Percentiles rank a stretch among this genome's conserved stretches.
phyloP scores from a whole-genome alignment of 2,888 invertebrate genomes.

The Dichetophora obliterata region DNA sequence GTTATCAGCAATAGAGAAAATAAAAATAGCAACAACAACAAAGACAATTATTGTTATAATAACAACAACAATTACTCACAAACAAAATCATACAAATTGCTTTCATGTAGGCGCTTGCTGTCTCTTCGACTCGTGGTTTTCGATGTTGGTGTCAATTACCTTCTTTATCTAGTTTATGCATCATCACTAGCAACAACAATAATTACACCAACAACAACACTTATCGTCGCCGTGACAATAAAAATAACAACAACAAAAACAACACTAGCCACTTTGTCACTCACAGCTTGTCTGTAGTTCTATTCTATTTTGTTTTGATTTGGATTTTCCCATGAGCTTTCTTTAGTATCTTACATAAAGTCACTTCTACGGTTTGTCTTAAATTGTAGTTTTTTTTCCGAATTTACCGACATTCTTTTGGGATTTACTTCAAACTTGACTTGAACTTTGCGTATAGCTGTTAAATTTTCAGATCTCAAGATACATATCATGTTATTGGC shows the following conservation, averaged over 20 bases:
- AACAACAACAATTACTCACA: neutral
- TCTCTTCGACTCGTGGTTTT: neutral
- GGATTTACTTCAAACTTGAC: too few species aligned
- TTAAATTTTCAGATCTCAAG: too few species aligned
- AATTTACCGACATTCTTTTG: too few species aligned
- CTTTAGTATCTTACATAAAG: neutral
- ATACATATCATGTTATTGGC: too few species aligned
- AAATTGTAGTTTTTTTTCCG: too few species aligned
- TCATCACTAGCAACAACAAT: conserved; percentile 6
- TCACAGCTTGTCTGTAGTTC: neutral
- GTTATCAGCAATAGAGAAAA: neutral
- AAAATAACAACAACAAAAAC: neutral
- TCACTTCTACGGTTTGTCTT: neutral
- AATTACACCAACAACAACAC: neutral
- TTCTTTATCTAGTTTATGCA: conserved; percentile 12
- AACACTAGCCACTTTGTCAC: neutral
- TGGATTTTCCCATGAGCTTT: neutral
- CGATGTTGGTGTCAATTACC: conserved; percentile 20
- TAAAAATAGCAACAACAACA: neutral
- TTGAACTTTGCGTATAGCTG: too few species aligned
- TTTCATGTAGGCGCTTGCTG: neutral
- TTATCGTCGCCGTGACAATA: neutral
- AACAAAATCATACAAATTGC: neutral
- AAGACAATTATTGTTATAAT: neutral
- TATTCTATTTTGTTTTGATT: neutral